A percentile compares a stretch with the other conserved stretches of the same genome.
Evolutionary conservation across 2,888 invertebrate genomes (phyloP).

Genomic region (Mimas tiliae): DNA sequence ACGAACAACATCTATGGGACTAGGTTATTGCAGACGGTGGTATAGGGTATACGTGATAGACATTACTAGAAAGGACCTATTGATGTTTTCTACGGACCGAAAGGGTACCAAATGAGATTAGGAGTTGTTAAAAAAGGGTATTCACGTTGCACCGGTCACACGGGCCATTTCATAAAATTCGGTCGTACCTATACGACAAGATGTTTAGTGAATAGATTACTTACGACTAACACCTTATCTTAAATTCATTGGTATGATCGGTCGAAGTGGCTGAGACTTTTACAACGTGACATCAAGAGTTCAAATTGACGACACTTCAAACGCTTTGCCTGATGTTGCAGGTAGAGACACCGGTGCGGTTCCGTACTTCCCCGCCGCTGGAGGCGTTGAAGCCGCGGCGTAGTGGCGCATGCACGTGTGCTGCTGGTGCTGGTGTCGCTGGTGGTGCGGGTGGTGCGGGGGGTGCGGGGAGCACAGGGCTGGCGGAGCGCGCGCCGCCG

Average conservation of each 20-base stretch:
- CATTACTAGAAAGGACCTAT: too few species aligned
- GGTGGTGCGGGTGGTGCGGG: conserved; percentile 51
- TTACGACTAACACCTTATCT: too few species aligned
- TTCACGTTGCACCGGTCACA: too few species aligned
- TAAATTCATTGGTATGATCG: too few species aligned
- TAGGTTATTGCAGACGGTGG: neutral
- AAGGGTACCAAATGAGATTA: too few species aligned
- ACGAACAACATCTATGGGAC: neutral
- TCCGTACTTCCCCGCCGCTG: conserved; percentile 95
- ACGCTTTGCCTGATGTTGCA: conserved; percentile 55
- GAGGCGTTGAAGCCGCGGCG: conserved; percentile 92
- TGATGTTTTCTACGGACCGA: too few species aligned
- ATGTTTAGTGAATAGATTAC: too few species aligned
- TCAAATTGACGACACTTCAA: neutral
- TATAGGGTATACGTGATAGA: neutral
- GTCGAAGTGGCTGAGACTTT: too few species aligned
- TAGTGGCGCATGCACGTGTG: conserved; percentile 84
- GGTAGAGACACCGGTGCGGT: conserved; percentile 92
- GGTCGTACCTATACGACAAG: too few species aligned
- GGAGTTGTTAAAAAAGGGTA: too few species aligned
- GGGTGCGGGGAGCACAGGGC: conserved; percentile 75
- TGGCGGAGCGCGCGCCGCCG: conserved; percentile 74
- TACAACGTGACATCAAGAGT: too few species aligned
- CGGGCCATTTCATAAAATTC: too few species aligned
- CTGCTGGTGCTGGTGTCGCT: conserved; percentile 60